phyloP scores from a whole-genome alignment of 2,797 vertebrate genomes.

The Phyllotis vaccarum region DNA sequence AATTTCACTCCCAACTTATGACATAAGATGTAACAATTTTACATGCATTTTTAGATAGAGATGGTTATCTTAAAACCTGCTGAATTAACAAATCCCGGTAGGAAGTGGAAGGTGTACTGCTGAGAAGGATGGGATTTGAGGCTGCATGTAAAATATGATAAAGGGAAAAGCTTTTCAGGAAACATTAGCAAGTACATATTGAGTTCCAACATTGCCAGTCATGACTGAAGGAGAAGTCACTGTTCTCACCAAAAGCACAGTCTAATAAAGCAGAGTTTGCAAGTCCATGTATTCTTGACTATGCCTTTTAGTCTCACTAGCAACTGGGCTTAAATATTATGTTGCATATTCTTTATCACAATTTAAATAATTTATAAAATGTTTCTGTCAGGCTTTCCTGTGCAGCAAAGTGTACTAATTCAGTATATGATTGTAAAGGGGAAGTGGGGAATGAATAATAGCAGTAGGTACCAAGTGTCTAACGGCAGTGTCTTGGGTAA shows the following conservation, averaged over 20 bases:
- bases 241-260: not conserved
- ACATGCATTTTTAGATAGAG: not conserved
- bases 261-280: not conserved
- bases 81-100: not conserved
- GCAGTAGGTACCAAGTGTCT: accelerated
- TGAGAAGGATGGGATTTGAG: not conserved
- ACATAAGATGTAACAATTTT: constrained; percentile 3
- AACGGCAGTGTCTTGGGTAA: not conserved
- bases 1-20: constrained; percentile 44
- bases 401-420: not conserved
- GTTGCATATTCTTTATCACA: not conserved
- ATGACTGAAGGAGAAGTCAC: not conserved
- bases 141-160: not conserved
- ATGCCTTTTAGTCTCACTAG: not conserved
- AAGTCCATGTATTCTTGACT: not conserved
- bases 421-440: not conserved
- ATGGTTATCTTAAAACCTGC: not conserved
- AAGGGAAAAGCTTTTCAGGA: not conserved
- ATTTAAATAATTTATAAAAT: not conserved
- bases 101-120: not conserved
- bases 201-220: not conserved
- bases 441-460: not conserved
- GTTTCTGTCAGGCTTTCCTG: not conserved
- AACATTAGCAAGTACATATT: not conserved
- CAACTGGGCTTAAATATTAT: not conserved